A percentile compares a stretch with the other conserved stretches of the same genome.
phyloP scores from a whole-genome alignment of 2,888 invertebrate species.

The Hedychridium roseum region DNA sequence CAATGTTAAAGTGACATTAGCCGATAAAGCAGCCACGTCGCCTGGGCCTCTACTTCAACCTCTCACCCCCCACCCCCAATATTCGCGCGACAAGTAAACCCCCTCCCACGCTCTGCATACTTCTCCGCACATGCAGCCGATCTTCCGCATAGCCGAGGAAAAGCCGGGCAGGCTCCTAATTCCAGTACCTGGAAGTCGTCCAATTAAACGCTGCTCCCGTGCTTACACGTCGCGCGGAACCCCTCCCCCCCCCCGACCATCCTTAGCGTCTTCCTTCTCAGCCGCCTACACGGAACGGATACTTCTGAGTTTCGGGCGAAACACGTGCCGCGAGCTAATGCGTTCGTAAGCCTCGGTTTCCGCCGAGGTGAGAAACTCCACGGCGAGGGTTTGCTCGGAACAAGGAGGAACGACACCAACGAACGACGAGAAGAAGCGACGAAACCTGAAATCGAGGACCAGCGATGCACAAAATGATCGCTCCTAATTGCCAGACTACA shows the following conservation, averaged over 20 bases:
- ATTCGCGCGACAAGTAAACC: background rate
- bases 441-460: too few species aligned
- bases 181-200: constrained; percentile 43
- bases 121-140: background rate
- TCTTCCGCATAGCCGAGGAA: too few species aligned
- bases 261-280: background rate
- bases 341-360: constrained; percentile 30
- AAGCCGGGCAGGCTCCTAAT: too few species aligned
- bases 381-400: too few species aligned
- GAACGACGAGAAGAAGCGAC: too few species aligned
- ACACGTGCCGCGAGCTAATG: constrained; percentile 36
- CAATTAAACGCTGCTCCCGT: constrained; percentile 47
- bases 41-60: constrained; percentile 11
- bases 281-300: constrained; percentile 28
- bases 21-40: constrained; percentile 36
- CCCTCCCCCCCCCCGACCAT: constrained; percentile 4
- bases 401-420: too few species aligned
- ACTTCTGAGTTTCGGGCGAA: constrained; percentile 42
- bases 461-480: too few species aligned
- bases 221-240: too few species aligned
- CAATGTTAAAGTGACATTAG: constrained; percentile 44
- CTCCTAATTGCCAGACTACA: too few species aligned
- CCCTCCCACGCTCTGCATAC: background rate
- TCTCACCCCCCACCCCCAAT: background rate
- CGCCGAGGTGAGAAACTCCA: constrained; percentile 29